Percentiles rank a stretch among this genome's conserved stretches.
Evolutionary conservation across 2,113 vertebrate genomes (phyloP).

Genomic region (Numenius arquata): DNA sequence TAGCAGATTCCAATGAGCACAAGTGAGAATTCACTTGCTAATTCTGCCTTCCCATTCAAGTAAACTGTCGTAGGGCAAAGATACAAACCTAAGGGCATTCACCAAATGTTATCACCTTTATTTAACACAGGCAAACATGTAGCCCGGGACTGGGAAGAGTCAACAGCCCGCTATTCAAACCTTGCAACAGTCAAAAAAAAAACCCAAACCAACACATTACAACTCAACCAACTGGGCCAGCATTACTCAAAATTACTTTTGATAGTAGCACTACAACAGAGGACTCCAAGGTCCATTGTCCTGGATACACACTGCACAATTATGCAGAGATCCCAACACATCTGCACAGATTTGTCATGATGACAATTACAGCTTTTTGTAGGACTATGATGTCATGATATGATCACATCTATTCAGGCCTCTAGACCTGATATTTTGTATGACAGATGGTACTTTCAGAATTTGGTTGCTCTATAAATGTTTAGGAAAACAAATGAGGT

Average conservation of each 20-base stretch:
- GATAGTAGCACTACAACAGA: background rate
- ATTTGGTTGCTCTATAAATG: background rate
- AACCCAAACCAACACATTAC: background rate
- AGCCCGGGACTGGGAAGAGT: background rate
- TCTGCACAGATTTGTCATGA: background rate
- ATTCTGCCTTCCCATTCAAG: background rate
- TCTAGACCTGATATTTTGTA: background rate
- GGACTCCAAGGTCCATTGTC: background rate
- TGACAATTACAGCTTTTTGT: slow-evolving; percentile 38
- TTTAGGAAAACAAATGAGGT: background rate
- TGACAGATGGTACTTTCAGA: background rate
- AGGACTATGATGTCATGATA: slow-evolving; percentile 11
- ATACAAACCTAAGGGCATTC: background rate
- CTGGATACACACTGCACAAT: background rate
- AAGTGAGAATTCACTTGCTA: background rate
- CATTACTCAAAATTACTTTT: background rate
- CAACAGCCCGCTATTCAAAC: background rate
- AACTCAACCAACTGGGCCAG: background rate
- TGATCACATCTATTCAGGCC: slow-evolving; percentile 31
- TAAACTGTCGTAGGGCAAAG: background rate
- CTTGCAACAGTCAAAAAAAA: background rate
- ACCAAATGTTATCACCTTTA: background rate
- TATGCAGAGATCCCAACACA: background rate
- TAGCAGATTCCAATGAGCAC: background rate
- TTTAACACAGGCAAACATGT: background rate